Conservation (phyloP, 1,140 invertebrate genomes). For the Camponotus vicinus region DNA sequence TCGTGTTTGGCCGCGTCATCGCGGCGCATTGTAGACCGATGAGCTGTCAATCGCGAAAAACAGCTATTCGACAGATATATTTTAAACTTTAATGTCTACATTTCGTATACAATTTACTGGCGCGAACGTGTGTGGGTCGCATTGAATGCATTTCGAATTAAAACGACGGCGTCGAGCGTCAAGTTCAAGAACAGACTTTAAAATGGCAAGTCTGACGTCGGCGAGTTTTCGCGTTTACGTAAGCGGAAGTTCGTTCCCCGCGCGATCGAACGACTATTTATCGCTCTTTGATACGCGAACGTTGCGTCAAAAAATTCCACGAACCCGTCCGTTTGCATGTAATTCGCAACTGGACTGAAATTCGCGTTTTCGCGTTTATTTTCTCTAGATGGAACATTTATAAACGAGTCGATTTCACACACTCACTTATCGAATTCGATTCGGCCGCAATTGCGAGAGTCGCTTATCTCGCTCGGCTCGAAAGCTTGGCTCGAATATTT, state of each 20-base stretch:
- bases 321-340: neutral
- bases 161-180: slow-evolving; percentile 1
- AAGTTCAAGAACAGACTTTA: slow-evolving; percentile 62
- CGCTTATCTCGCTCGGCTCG: slow-evolving; percentile 29
- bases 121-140: slow-evolving; percentile 34
- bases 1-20: neutral
- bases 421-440: slow-evolving; percentile 19
- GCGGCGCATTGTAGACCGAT: slow-evolving; percentile 44
- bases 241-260: slow-evolving; percentile 29
- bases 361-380: slow-evolving; percentile 5
- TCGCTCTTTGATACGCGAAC: neutral
- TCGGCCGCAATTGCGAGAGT: neutral
- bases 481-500: slow-evolving; percentile 63
- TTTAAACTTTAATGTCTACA: slow-evolving; percentile 37
- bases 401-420: neutral
- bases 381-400: slow-evolving; percentile 10
- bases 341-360: neutral
- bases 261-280: slow-evolving; percentile 19
- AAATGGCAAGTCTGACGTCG: slow-evolving; percentile 49
- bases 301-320: neutral
- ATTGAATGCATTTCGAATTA: slow-evolving; percentile 21
- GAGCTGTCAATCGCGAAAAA: slow-evolving; percentile 37
- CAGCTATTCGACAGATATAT: slow-evolving; percentile 42
- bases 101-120: slow-evolving; percentile 28
- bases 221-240: slow-evolving; percentile 5